Base-by-base conservation (phyloP, 2,113 vertebrate species). In the Osmerus eperlanus region DNA sequence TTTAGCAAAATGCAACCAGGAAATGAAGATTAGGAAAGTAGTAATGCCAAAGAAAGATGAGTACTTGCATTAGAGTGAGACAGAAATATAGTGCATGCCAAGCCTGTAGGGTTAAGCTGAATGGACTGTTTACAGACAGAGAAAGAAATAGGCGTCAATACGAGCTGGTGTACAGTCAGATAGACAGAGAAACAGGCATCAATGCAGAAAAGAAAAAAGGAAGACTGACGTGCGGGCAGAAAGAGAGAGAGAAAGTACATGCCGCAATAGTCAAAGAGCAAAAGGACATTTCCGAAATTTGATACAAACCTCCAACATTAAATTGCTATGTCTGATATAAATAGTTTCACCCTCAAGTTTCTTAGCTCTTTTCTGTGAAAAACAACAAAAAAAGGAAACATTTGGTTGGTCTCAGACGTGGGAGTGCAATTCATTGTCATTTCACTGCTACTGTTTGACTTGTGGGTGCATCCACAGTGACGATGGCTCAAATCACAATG, bases 231-330 rank as follows among this genome's bases (percentile, higher is more conserved):
- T 82, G 83, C 83, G 82, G 56, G 60, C 56, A 75, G 28, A 80
- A 65, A 69, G 63, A 74, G n/a, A 81, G 23, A 41, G 13, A 41
- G 54, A 75, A 25, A 79, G 68, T 70, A 64, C 56, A 47, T 79
- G 83, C 78, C 54, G 78, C 25, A 47, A 21, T 23, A 92, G 83
- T 87, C 88, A 83, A 88, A 89, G 85, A 91, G 87, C 85, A 84
- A 91, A 88, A 84, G 85, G 5, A 81, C 70, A 36, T 91, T 85
- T 89, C 89, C 87, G 87, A 61, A 93, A 89, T 89, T 70, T 92
- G 81, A 96, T 97, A 99, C 97, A 94, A 98, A 99, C 97, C 97
- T 99, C 97, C 96, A 99, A 94, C 97, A 99, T 99, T 96, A 99
- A 97, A 96, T 98, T 99, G 95, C 97, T 99, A 96, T 99, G 97